Base-by-base conservation (phyloP, 2,888 invertebrate genomes). In the Sphaeridia pumilis region DNA sequence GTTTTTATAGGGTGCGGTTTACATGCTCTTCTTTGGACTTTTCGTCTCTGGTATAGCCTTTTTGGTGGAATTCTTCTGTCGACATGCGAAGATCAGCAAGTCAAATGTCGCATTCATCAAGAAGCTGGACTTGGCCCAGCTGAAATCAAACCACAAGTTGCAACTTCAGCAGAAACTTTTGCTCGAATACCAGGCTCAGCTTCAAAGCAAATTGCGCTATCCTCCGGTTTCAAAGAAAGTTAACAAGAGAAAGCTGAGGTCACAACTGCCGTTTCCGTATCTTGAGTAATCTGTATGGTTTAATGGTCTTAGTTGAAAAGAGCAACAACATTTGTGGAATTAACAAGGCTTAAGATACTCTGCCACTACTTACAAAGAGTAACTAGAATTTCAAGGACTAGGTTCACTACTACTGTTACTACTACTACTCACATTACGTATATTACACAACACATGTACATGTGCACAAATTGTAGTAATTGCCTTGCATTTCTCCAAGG, bases 1-100 rank as follows among this genome's bases (percentile, higher is more conserved):
- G 45, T 44, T 44, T 31, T 10, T 45, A 25, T 50, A 64, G 64
- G 64, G 64, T 7, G 54, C 60, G 4, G 49, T 64, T 21, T 63
- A 63, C 46, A 42, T 64, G 2, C 59, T 65, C 31, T 31, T 57
- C 14, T 55, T 65, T 46, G 65, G 65, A 26, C 54, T 56, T 14
- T 36, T 56, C 21, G 24, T 63, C 12, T 64, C 64, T 7, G 45
- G 57, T 35, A 38, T 49, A 28, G 52, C 57, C 1, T 64, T 64
- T 50, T 17, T 58, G 17, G 49, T 48, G 0, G 64, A 64, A 47
- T n/a, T 62, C 20, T 38, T 7, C 38, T 17, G 12, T 17, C 38
- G 38, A 17, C 38, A 38, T 38, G 38, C 38, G 20, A 38, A 38
- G 5, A 14, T 38, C 20, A 17, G 17, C 5, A 17, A 38, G 17